Evolutionary conservation across 2,113 vertebrate species (phyloP), one percentile per base, ranked within the genome.

Genomic region (Laterallus jamaicensis): DNA sequence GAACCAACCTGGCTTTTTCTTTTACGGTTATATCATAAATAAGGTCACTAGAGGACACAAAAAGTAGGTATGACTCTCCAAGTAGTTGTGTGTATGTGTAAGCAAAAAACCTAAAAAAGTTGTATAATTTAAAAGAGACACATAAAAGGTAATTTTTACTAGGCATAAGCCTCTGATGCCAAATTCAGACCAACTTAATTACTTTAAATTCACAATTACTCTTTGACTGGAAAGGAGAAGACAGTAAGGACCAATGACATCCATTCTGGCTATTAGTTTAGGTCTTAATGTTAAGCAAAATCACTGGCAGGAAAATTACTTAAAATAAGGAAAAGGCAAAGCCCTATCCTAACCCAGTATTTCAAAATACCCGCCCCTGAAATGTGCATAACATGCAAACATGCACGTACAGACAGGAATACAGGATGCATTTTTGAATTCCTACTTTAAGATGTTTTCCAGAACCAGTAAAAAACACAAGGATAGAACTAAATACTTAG

Each of bases 401-500:
- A 80, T n/a, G 55, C 58, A 64, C 44, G 32, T 18, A 58, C 6
- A 22, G 15, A 87, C 11, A 94, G 22, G 16, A 93, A 63, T 62
- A 66, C 40, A 73, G 49, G 69, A 84, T 71, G 66, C 25, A 49
- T 68, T 93, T 94, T 93, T 19, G 92, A 94, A 93, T 73, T 69
- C 55, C 31, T 40, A 21, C 37, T 83, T 92, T 55, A 74, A 12
- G 6, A 64, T 50, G 32, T 63, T 96, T 90, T 82, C 58, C 64
- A 79, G 73, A 83, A 92, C 64, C 82, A 44, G 68, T 93, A 88
- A 92, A 96, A 93, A 93, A 56, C 28, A 93, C 68, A 56, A 79
- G 32, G 56, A 71, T 37, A 31, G 49, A 69, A 42, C 2, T 9
- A 73, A 71, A 52, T 63, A 55, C 76, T 96, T 88, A 64, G 37